Base-by-base conservation (phyloP, 2,888 invertebrate species). In the Caenorhabditis sp. region DNA sequence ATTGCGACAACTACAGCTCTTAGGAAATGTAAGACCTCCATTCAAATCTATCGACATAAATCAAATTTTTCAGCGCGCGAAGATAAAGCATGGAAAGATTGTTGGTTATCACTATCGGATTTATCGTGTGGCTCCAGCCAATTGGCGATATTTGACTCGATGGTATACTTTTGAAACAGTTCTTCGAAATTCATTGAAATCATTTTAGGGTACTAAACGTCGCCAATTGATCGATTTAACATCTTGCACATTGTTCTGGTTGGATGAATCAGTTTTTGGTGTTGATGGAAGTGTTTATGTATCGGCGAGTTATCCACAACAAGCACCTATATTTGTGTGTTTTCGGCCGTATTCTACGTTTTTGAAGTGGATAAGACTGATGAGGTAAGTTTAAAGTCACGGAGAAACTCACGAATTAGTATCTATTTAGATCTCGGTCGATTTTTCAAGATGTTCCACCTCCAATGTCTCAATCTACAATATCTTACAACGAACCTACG, bases 51-150 rank as follows among this genome's bases (percentile, higher is more conserved):
- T 17, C 49, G 53, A 54, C n/a, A n/a, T n/a, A n/a, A n/a, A n/a
- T n/a, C n/a, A n/a, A n/a, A n/a, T n/a, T n/a, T n/a, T 31, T 52
- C 66, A 81, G 81, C 72, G 1, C 59, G 78, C 50, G 81, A 79
- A 70, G 79, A 81, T 7, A 81, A 79, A 43, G 65, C 67, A 27
- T 81, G 81, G 81, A 74, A 75, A 50, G 56, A 67, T 2, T 79
- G 78, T 49, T 67, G 63, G 64, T 17, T 81, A 52, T 63, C 64
- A 14, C 43, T 70, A 14, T 67, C 75, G 1, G 67, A 70, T 56
- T 21, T 21, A 20, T 43, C 67, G 20, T 54, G 59, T n/a, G 67
- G 70, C n/a, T 54, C 64, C 23, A 67, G 67, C n/a, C 64, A 67
- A 14, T 56, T 75, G 1, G 31, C 73, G 7, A 57, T 73, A 21